Conservation (phyloP, 1,140 invertebrate species). For the Gerris buenoi region DNA sequence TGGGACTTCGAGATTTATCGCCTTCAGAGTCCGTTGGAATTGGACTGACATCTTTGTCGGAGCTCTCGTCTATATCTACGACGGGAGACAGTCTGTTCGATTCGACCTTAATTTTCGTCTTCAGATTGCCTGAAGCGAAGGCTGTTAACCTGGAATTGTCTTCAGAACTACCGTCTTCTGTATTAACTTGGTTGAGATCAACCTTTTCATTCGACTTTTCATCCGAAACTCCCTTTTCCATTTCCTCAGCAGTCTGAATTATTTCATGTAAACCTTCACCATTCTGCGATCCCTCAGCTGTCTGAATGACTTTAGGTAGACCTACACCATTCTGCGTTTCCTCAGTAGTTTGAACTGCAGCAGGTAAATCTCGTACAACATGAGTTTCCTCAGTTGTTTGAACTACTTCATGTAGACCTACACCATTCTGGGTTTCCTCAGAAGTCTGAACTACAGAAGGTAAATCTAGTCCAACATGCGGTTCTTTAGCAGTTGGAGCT, state of each 20-base stretch:
- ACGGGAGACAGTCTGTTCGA: neutral
- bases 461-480: too few species aligned
- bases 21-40: conserved; percentile 11
- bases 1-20: neutral
- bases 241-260: neutral
- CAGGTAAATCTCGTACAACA: too few species aligned
- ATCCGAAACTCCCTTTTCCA: neutral
- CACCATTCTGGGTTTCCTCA: too few species aligned
- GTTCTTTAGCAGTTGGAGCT: too few species aligned
- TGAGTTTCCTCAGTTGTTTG: too few species aligned
- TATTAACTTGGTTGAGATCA: neutral
- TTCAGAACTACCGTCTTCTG: neutral
- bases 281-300: too few species aligned
- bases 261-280: too few species aligned
- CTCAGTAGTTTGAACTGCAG: too few species aligned
- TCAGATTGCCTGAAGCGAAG: neutral
- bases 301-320: too few species aligned
- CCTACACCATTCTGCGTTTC: too few species aligned
- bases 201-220: neutral
- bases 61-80: conserved; percentile 5
- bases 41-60: conserved; percentile 10
- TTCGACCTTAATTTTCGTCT: neutral
- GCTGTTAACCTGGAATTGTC: neutral
- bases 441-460: too few species aligned
- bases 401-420: too few species aligned